These are phyloP conservation scores for Myrmecobius fasciatus DNA, from an alignment of 2,113 vertebrate genomes.

Conservation along the genomic window DNA sequence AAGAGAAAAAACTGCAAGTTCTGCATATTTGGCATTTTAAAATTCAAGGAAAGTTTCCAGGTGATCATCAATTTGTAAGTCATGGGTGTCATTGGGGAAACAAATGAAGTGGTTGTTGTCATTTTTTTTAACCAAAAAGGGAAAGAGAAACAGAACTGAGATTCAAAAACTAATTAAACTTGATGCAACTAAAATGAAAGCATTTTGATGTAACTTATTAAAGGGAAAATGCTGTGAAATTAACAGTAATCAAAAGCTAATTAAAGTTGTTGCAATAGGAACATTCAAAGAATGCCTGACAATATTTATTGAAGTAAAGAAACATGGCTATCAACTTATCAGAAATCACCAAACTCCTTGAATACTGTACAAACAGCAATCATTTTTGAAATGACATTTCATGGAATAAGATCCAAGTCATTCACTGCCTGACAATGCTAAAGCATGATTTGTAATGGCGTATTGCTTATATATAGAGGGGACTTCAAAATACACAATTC, in stretches of 20 bases:
- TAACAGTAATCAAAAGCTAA: conserved; percentile 90
- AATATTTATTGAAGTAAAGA: conserved; percentile 85
- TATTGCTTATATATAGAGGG: conserved; percentile 73
- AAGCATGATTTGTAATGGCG: conserved; percentile 76
- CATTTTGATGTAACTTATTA: conserved; percentile 86
- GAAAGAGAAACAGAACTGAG: conserved; percentile 81
- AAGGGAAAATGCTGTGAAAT: conserved; percentile 88
- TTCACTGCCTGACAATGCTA: conserved; percentile 83
- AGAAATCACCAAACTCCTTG: conserved; percentile 82
- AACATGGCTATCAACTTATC: conserved; percentile 84
- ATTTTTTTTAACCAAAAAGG: conserved; percentile 71
- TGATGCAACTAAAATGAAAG: conserved; percentile 82
- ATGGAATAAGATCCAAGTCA: conserved; percentile 84
- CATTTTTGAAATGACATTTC: conserved; percentile 78
- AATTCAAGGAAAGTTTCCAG: conserved; percentile 24
- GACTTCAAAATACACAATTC: conserved; percentile 73
- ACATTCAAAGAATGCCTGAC: conserved; percentile 86
- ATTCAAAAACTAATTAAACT: conserved; percentile 87
- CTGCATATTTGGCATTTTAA: background rate
- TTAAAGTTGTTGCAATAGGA: conserved; percentile 86
- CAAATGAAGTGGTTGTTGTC: conserved; percentile 67
- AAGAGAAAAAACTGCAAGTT: conserved; percentile 9
- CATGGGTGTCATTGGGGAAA: conserved; percentile 69
- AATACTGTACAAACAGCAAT: conserved; percentile 80
- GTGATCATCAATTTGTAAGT: conserved; percentile 55